Evolutionary conservation across 2,113 vertebrate species (phyloP).

Genomic region (Gracilinanus agilis): DNA sequence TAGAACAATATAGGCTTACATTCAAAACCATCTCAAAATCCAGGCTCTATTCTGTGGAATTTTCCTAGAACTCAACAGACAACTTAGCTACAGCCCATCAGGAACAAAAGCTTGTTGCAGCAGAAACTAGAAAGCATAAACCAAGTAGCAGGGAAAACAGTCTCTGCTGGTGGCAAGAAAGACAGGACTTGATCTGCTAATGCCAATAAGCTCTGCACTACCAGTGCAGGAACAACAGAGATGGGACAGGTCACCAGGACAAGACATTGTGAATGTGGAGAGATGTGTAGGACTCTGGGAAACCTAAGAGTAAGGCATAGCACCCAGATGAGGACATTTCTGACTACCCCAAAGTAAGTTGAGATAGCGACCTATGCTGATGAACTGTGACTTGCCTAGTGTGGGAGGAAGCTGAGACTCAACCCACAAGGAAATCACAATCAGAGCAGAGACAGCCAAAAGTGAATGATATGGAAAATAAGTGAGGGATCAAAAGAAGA

Average conservation of each 20-base stretch:
- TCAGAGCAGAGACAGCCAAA: background rate
- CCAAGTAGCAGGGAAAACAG: background rate
- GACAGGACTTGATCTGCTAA: background rate
- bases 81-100: background rate
- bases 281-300: background rate
- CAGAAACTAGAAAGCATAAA: background rate
- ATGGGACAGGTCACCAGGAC: background rate
- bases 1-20: background rate
- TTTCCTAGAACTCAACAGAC: background rate
- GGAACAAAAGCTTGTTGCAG: background rate
- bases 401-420: background rate
- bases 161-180: background rate
- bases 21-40: background rate
- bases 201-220: background rate
- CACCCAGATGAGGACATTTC: background rate
- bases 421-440: too few species aligned
- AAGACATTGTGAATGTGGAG: background rate
- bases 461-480: background rate
- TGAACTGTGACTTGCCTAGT: background rate
- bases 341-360: background rate
- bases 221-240: background rate
- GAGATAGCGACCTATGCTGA: background rate
- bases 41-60: background rate
- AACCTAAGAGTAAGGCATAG: background rate
- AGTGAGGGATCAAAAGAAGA: background rate